phyloP scores from a whole-genome alignment of 2,888 invertebrate genomes.

The Drosophila pseudotalamancana region DNA sequence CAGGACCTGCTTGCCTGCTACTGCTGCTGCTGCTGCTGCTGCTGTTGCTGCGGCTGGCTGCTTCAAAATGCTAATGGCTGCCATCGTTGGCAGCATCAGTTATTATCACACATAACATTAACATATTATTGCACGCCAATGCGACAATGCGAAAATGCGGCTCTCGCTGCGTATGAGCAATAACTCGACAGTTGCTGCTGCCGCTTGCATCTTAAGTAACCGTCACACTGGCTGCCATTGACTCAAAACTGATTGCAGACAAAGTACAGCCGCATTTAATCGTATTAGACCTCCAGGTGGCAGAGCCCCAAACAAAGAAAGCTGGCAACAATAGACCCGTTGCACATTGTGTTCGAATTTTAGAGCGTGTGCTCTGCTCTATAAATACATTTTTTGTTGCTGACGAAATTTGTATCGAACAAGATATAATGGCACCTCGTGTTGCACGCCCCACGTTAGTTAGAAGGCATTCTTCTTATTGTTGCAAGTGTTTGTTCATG shows the following conservation, averaged over 20 bases:
- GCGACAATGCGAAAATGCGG: conserved; percentile 29
- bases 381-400: background rate
- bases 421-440: conserved; percentile 41
- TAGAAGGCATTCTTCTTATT: too few species aligned
- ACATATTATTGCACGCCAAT: conserved; percentile 81
- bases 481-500: too few species aligned
- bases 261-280: conserved; percentile 14
- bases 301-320: background rate
- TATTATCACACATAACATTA: conserved; percentile 81
- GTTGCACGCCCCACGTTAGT: background rate
- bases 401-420: conserved; percentile 66
- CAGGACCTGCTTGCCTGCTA: conserved; percentile 1
- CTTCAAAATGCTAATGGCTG: conserved; percentile 74
- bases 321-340: background rate
- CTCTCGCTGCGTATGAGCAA: conserved; percentile 42
- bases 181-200: conserved; percentile 21
- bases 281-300: conserved; percentile 19
- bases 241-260: conserved; percentile 10
- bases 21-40: too few species aligned
- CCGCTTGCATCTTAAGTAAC: conserved; percentile 54
- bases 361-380: background rate
- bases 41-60: too few species aligned
- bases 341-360: conserved; percentile 17
- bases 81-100: conserved; percentile 47
- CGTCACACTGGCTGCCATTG: background rate